Percentiles rank a stretch among this genome's conserved stretches.
These are phyloP conservation scores for Laupala kohalensis DNA, from an alignment of 1,140 invertebrate genomes.

Conservation along the genomic window DNA sequence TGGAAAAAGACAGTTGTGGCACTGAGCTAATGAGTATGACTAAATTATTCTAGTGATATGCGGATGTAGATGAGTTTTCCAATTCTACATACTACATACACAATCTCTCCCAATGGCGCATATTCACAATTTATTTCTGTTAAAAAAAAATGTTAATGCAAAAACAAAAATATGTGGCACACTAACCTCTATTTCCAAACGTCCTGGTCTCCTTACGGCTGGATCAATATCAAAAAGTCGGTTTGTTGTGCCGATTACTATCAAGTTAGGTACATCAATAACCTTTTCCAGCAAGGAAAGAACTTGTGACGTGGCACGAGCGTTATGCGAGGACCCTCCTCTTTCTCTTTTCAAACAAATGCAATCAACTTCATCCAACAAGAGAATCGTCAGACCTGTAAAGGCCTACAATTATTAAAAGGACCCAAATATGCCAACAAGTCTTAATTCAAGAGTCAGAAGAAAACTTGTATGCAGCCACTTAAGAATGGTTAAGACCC, in stretches of 20 bases:
- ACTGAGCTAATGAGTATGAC: not conserved
- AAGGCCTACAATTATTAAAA: too few relatives aligned
- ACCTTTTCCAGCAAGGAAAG: constrained; percentile 27
- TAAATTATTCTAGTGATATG: not conserved
- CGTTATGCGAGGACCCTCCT: not conserved
- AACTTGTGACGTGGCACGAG: constrained; percentile 22
- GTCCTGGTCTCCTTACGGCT: constrained; percentile 25
- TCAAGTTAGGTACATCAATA: constrained; percentile 19
- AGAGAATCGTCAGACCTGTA: constrained; percentile 15
- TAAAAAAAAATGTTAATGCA: constrained; percentile 26
- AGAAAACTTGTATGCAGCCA: too few relatives aligned
- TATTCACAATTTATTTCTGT: constrained; percentile 20
- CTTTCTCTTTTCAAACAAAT: constrained; percentile 4
- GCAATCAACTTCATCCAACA: constrained; percentile 18
- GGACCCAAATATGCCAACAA: too few relatives aligned
- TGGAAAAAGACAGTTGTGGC: too few relatives aligned
- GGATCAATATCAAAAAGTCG: constrained; percentile 25
- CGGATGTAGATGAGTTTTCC: not conserved
- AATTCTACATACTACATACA: not conserved
- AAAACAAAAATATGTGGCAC: constrained; percentile 17
- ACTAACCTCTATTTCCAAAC: constrained; percentile 42
- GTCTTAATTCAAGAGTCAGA: too few relatives aligned
- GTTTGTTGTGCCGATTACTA: constrained; percentile 30
- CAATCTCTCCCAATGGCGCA: not conserved
- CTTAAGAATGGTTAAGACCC: too few relatives aligned